Evolutionary conservation across 2,888 invertebrate species (phyloP).

Genomic region (Lithosia quadra): DNA sequence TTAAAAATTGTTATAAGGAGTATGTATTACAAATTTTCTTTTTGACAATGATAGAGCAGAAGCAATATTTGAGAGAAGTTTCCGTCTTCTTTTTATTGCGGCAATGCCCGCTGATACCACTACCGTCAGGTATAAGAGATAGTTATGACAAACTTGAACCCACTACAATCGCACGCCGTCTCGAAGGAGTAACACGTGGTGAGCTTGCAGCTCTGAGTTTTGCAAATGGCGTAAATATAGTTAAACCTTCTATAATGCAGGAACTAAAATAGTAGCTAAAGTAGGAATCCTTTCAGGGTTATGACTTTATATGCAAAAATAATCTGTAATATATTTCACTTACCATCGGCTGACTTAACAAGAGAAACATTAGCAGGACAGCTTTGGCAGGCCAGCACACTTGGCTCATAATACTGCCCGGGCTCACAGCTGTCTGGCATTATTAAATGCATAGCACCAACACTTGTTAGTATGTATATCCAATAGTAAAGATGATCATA

Average conservation of each 20-base stretch:
- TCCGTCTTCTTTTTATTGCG: too few species aligned
- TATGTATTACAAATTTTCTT: not conserved
- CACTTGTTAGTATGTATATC: conserved; percentile 1
- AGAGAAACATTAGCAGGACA: conserved; percentile 74
- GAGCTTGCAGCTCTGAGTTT: too few species aligned
- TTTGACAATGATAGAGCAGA: too few species aligned
- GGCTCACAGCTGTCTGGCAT: conserved; percentile 62
- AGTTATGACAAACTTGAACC: too few species aligned
- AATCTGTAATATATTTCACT: conserved; percentile 42
- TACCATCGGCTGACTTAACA: conserved; percentile 72
- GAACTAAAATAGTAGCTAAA: not conserved
- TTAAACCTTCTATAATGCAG: too few species aligned
- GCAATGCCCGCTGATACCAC: too few species aligned
- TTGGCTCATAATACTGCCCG: conserved; percentile 72
- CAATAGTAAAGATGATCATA: conserved; percentile 12
- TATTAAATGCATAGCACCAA: conserved; percentile 50
- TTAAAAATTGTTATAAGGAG: conserved; percentile 33
- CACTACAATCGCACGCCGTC: too few species aligned
- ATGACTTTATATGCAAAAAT: not conserved
- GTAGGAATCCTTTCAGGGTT: not conserved
- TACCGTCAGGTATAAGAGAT: too few species aligned
- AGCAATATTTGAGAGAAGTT: too few species aligned
- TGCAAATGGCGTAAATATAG: too few species aligned
- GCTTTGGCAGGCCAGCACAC: conserved; percentile 62
- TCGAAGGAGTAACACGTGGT: too few species aligned